These are phyloP conservation scores for Elysia crispata DNA, from an alignment of 2,888 invertebrate species.

Conservation along the genomic window DNA sequence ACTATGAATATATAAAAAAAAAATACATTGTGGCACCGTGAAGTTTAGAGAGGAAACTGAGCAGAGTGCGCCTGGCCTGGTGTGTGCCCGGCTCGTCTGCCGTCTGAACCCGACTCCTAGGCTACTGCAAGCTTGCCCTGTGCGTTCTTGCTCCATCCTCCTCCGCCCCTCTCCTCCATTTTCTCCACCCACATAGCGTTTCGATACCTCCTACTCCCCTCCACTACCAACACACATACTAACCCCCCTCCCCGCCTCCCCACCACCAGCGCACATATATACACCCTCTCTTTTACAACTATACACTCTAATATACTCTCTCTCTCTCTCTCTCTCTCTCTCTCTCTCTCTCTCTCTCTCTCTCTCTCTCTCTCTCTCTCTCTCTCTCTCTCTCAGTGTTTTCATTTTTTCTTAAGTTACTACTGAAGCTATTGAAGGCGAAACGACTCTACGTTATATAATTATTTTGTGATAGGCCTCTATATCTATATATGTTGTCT, in stretches of 20 bases:
- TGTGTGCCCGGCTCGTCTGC: too few relatives aligned
- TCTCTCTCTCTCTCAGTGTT: neutral
- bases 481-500: too few relatives aligned
- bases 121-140: too few relatives aligned
- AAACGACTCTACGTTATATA: too few relatives aligned
- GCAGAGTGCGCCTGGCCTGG: too few relatives aligned
- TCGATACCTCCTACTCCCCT: neutral
- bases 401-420: neutral
- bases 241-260: neutral
- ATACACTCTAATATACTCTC: neutral
- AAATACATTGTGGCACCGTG: too few relatives aligned
- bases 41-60: too few relatives aligned
- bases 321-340: neutral
- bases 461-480: too few relatives aligned
- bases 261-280: neutral
- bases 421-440: too few relatives aligned
- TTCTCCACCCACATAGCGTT: neutral
- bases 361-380: neutral
- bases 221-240: neutral
- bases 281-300: neutral
- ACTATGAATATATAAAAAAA: too few relatives aligned
- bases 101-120: too few relatives aligned
- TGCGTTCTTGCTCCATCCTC: neutral
- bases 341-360: neutral
- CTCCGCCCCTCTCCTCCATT: neutral